Evolutionary conservation across 2,888 invertebrate species (phyloP), one percentile per base, ranked within the genome.

Genomic region (Nemurella pictetii): DNA sequence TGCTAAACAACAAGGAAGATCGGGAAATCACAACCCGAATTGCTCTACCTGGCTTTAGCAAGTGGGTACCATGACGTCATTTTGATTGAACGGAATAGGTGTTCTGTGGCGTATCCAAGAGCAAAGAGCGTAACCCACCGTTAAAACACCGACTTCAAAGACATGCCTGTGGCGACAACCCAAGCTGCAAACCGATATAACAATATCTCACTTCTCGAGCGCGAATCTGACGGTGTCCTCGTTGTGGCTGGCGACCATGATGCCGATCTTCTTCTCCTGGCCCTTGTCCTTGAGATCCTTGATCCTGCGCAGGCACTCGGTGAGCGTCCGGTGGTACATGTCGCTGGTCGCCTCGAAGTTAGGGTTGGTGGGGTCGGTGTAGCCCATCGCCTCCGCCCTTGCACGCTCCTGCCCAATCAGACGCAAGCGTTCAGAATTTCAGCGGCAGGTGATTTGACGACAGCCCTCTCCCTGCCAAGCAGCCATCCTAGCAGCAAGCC

Each of bases 231-330:
- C 97, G 0, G 99, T 98, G 90, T 99, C 96, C 91, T 99, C 99
- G 91, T 99, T 99, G 92, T 99, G 99, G 0, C 98, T 98, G 25
- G 99, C 99, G 85, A 99, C 97, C 99, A 99, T 99, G 86, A 99
- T 97, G 86, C 96, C 96, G 88, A 97, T 94, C 88, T 95, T 95
- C 87, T 92, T 93, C 89, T 93, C 93, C 85, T 94, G 93, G 20
- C 94, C 94, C 86, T 92, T 92, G 88, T 94, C 94, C 90, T 95
- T 95, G 86, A 83, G 87, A 78, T 88, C 92, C 92, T 96, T 95
- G 89, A 96, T 96, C 88, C 96, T 93, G 88, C 95, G 92, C 88
- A 98, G 92, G 88, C 97, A 96, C 91, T 97, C 97, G 88, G 95
- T 94, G 88, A 99, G 92, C 84, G 98, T 97, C 88, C 93, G 94